Evolutionary conservation across 2,888 invertebrate genomes (phyloP), one percentile per base, ranked within the genome.

Genomic region (Lithophane leautieri): DNA sequence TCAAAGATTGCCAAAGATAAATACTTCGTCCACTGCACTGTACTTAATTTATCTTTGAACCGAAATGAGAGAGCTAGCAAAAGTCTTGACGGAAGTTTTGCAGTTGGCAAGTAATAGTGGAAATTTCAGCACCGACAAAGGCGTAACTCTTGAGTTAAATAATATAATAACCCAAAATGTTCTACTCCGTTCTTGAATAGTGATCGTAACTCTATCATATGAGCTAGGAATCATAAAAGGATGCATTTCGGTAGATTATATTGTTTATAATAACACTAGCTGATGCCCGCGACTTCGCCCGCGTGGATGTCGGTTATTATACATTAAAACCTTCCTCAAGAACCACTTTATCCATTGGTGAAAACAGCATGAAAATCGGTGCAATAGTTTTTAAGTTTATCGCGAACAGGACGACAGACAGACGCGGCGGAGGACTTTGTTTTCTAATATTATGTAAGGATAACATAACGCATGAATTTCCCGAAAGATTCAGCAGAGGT

Each of bases 1-100:
- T 16, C 22, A 56, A 56, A 50, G n/a, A 40, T 63, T 16, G 19
- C 19, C 1, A 34, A 54, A 52, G 19, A 60, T 47, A 58, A 66
- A 52, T 22, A 19, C 22, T 12, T 63, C 19, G 9, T 28, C 14
- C 12, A 40, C 14, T 42, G 16, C 56, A 81, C 19, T 47, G 42
- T 28, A 34, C 65, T 78, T 56, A 60, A 69, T 65, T 66, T 52
- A 82, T 61, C 56, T 78, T 50, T 65, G 9, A 70, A 83, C 42
- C 56, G 6, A 70, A 80, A 83, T 50, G 61, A 78, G 42, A 62
- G 56, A 83, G 66, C 65, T 78, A 67, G 71, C 56, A 67, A 70
- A 80, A 83, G 52, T 71, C 62, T 40, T 67, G 79, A 83, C 56
- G 25, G 66, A 79, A 80, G 71, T 79, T 83, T 67, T 62, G 62